phyloP scores from a whole-genome alignment of 2,113 vertebrate genomes.

The Cervus canadensis region DNA sequence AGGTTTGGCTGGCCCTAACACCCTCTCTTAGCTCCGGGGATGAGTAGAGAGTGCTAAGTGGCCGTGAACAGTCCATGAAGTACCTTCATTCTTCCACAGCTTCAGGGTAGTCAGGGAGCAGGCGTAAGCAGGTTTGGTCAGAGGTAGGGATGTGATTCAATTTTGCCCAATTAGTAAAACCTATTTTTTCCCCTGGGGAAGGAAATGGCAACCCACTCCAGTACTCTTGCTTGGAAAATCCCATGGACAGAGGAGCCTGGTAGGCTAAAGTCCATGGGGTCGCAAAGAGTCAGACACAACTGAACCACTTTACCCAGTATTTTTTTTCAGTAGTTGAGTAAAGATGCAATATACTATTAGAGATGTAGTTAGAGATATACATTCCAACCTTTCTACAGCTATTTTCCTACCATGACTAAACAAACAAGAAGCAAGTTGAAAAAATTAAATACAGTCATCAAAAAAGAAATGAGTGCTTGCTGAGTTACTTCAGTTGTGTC shows the following conservation, averaged over 20 bases:
- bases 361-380: not conserved
- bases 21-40: not conserved
- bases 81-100: not conserved
- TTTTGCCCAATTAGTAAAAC: not conserved
- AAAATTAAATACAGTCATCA: not conserved
- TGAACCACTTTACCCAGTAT: not conserved
- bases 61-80: not conserved
- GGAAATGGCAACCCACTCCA: not conserved
- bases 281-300: not conserved
- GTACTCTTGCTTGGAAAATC: not conserved
- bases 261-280: not conserved
- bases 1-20: not conserved
- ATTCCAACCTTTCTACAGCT: not conserved
- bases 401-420: not conserved
- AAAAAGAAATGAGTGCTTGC: not conserved
- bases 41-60: fast-evolving
- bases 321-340: not conserved
- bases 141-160: not conserved
- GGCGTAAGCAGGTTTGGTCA: not conserved
- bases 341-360: not conserved
- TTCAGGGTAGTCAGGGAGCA: not conserved
- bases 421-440: not conserved
- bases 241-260: not conserved
- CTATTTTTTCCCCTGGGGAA: not conserved
- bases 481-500: not conserved